Evolutionary conservation across 1,140 invertebrate species (phyloP).

Genomic region (Asbolus verrucosus): DNA sequence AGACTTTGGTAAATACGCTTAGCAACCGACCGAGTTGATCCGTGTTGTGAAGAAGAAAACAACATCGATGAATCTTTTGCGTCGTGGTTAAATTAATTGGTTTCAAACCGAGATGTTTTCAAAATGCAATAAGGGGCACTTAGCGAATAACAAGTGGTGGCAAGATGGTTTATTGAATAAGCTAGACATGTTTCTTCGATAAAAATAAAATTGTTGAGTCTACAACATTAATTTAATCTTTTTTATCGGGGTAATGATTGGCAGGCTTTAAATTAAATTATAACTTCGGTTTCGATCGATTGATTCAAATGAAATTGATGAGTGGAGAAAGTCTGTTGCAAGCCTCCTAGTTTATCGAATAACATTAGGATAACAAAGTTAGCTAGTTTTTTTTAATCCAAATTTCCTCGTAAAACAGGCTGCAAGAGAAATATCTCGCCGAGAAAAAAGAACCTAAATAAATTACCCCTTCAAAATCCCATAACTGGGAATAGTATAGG

Average conservation of each 20-base stretch:
- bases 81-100: too few species aligned
- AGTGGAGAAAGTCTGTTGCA: background rate
- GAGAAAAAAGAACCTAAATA: slow-evolving; percentile 11
- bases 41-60: too few species aligned
- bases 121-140: too few species aligned
- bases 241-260: slow-evolving; percentile 19
- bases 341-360: background rate
- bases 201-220: slow-evolving; percentile 26
- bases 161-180: too few species aligned
- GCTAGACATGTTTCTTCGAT: slow-evolving; percentile 2
- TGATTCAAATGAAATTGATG: slow-evolving; percentile 5
- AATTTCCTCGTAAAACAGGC: slow-evolving; percentile 2
- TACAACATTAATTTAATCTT: slow-evolving; percentile 15
- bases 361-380: background rate
- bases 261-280: slow-evolving; percentile 30
- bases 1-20: background rate
- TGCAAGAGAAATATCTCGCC: background rate
- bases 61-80: too few species aligned
- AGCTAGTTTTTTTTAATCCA: background rate
- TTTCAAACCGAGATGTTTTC: too few species aligned
- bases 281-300: background rate
- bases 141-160: too few species aligned
- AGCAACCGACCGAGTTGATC: background rate
- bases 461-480: slow-evolving; percentile 17
- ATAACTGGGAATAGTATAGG: slow-evolving; percentile 29